These are phyloP conservation scores for Harpalus rubripes DNA, from an alignment of 2,888 invertebrate genomes.

Conservation along the genomic window DNA sequence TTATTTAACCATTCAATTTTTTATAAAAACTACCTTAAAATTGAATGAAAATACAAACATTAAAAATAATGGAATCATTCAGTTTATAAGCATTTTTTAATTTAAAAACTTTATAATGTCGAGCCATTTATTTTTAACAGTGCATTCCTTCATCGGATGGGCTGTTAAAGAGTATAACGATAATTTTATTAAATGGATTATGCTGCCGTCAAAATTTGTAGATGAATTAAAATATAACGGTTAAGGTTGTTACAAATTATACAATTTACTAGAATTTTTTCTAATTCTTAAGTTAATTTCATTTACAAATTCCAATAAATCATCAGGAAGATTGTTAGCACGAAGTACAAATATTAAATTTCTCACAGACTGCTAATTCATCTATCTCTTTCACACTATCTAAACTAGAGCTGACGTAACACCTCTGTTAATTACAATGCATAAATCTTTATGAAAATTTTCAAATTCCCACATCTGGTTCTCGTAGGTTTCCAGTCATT, in stretches of 20 bases:
- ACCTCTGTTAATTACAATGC: constrained; percentile 55
- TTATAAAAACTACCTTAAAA: too few relatives aligned
- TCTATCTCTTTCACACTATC: constrained; percentile 13
- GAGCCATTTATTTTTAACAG: too few relatives aligned
- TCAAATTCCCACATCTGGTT: constrained; percentile 45
- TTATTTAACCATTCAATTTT: too few relatives aligned
- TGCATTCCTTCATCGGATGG: too few relatives aligned
- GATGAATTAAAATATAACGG: neutral
- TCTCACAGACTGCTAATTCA: constrained; percentile 15
- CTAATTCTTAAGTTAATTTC: constrained; percentile 17
- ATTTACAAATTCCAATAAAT: constrained; percentile 31
- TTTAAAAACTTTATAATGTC: too few relatives aligned
- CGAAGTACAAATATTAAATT: constrained; percentile 37
- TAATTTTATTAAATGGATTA: neutral
- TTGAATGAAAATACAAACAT: too few relatives aligned
- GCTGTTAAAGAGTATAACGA: neutral
- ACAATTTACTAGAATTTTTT: neutral
- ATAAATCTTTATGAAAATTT: constrained; percentile 65
- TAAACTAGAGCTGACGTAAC: constrained; percentile 42
- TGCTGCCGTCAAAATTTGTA: neutral
- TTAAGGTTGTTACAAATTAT: neutral
- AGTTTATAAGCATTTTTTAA: too few relatives aligned
- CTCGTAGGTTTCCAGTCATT: neutral
- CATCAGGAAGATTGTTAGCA: constrained; percentile 11
- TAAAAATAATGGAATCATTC: too few relatives aligned